Conservation (phyloP, 2,888 invertebrate genomes). For the Pardosa pseudoannulata region DNA sequence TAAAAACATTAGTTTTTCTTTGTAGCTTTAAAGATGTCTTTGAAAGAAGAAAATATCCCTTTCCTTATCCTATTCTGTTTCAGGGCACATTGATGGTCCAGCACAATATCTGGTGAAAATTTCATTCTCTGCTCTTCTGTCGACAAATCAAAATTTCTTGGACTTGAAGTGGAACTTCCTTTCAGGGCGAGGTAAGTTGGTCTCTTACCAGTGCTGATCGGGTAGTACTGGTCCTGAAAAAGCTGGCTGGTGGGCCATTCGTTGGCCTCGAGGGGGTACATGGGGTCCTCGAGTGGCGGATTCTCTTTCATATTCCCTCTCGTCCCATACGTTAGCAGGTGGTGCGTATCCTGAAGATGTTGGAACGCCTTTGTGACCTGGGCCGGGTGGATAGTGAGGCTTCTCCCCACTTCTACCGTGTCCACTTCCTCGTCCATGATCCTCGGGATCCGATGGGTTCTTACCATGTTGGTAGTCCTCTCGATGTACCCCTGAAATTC, state of each 20-base stretch:
- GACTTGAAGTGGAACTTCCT: constrained; percentile 20
- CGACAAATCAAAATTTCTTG: constrained; percentile 20
- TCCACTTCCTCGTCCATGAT: constrained; percentile 29
- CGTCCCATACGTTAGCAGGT: constrained; percentile 56
- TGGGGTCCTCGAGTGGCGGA: constrained; percentile 54
- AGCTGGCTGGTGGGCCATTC: constrained; percentile 46
- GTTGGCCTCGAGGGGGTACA: constrained; percentile 55
- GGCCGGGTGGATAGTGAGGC: constrained; percentile 35
- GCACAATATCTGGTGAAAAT: constrained; percentile 32
- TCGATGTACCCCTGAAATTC: constrained; percentile 45
- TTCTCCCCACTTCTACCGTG: constrained; percentile 38
- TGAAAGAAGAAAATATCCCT: constrained; percentile 62
- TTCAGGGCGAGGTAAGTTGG: constrained; percentile 58
- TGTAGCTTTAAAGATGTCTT: constrained; percentile 66
- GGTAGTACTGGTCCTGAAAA: constrained; percentile 47
- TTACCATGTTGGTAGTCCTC: constrained; percentile 48
- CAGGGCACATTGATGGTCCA: constrained; percentile 22
- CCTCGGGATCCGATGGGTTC: constrained; percentile 38
- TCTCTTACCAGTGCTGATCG: constrained; percentile 63
- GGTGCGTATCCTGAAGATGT: constrained; percentile 47
- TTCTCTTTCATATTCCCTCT: constrained; percentile 45
- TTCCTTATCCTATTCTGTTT: constrained; percentile 57
- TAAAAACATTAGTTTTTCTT: constrained; percentile 32
- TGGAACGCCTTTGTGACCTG: constrained; percentile 28
- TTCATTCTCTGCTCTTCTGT: constrained; percentile 40